Evolutionary conservation across 1,140 invertebrate species (phyloP).

Genomic region (Musca domestica): DNA sequence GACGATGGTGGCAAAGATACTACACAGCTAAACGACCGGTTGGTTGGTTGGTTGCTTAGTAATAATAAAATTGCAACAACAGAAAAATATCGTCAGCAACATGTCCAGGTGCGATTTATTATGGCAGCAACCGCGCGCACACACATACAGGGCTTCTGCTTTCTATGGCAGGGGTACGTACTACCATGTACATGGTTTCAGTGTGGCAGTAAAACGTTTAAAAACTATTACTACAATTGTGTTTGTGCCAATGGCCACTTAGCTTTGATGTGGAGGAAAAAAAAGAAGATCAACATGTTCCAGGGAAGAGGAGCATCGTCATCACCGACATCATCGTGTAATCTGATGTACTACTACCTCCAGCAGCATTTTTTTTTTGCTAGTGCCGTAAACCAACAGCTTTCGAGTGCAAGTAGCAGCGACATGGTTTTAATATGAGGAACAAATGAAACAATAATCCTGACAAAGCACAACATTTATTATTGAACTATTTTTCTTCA

Average conservation of each 20-base stretch:
- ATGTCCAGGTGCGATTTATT: slow-evolving; percentile 50
- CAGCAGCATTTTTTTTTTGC: no score
- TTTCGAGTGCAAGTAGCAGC: not conserved
- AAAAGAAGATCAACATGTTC: no score
- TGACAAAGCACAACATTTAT: slow-evolving; percentile 49
- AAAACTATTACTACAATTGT: slow-evolving; percentile 19
- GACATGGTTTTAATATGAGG: slow-evolving; percentile 13
- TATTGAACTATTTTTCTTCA: slow-evolving; percentile 27
- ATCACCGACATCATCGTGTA: no score
- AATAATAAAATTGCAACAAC: slow-evolving; percentile 15
- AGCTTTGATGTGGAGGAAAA: not conserved
- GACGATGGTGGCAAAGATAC: no score
- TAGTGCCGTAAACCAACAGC: no score
- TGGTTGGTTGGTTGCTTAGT: not conserved
- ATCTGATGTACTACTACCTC: no score
- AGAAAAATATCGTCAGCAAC: slow-evolving; percentile 25
- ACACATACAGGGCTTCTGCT: not conserved
- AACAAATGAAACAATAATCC: slow-evolving; percentile 47
- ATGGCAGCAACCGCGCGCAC: slow-evolving; percentile 10
- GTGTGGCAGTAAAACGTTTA: slow-evolving; percentile 20
- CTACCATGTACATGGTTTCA: not conserved
- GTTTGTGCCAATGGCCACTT: not conserved
- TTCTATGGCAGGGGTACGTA: not conserved
- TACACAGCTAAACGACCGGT: no score
- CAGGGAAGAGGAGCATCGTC: not conserved